Conservation (phyloP, 2,113 vertebrate genomes). For the Rissa tridactyla region DNA sequence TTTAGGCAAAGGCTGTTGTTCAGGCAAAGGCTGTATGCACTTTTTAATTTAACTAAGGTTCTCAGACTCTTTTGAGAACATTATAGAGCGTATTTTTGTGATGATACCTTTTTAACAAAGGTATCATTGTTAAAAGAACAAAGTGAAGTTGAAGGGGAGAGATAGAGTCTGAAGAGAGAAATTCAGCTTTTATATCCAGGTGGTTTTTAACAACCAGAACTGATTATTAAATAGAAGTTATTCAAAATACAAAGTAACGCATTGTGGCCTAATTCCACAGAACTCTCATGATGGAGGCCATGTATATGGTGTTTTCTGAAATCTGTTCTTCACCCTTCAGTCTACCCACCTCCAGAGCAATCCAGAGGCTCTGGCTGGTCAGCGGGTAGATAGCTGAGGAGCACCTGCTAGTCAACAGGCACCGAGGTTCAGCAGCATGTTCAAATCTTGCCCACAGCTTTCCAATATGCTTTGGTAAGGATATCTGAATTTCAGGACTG, state of each 20-base stretch:
- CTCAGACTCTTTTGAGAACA: background rate
- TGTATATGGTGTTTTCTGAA: background rate
- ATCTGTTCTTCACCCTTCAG: background rate
- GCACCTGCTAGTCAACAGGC: background rate
- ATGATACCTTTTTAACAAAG: no score
- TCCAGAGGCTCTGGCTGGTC: background rate
- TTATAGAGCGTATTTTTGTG: background rate
- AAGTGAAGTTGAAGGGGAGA: background rate
- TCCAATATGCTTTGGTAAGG: background rate
- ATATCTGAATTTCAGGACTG: background rate
- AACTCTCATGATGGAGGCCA: accelerated
- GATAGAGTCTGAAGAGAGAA: background rate
- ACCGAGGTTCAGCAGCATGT: background rate
- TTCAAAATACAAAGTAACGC: background rate
- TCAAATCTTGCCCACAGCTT: background rate
- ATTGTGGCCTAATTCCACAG: background rate
- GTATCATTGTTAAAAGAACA: background rate
- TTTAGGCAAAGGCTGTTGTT: background rate
- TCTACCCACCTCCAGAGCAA: background rate
- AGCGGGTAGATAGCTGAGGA: background rate
- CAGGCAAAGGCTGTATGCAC: background rate
- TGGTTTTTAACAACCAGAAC: background rate
- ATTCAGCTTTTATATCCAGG: background rate
- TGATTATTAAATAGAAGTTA: background rate
- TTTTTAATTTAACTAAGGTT: background rate